phyloP scores from a whole-genome alignment of 2,888 invertebrate species.

The Acrobeloides nanus region DNA sequence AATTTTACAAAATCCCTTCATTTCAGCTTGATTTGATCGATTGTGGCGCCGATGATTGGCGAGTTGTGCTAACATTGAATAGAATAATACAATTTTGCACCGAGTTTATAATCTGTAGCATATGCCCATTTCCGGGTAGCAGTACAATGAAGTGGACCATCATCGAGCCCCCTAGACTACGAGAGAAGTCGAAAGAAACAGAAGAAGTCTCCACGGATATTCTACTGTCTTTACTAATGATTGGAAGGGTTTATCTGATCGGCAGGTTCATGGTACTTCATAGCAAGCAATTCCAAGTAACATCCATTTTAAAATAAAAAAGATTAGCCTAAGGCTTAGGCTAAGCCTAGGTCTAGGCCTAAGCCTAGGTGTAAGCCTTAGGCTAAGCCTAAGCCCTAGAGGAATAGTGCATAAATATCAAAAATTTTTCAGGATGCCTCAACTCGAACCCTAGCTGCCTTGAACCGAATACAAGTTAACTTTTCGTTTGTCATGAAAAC shows the following conservation, averaged over 20 bases:
- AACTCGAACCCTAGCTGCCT: conserved; percentile 64
- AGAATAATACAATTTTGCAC: conserved; percentile 67
- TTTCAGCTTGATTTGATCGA: conserved; percentile 96
- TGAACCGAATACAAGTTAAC: conserved; percentile 75
- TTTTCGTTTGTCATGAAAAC: conserved; percentile 93
- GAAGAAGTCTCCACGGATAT: conserved; percentile 83
- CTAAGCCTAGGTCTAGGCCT: no score
- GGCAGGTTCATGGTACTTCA: conserved; percentile 98
- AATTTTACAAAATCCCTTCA: conserved; percentile 4
- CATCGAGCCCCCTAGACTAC: conserved; percentile 16
- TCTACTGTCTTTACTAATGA: conserved; percentile 95
- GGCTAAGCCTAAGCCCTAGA: background rate
- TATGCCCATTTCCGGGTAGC: conserved; percentile 59
- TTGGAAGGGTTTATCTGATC: conserved; percentile 88
- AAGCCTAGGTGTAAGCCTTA: background rate
- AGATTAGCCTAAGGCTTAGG: no score
- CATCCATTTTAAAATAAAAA: background rate
- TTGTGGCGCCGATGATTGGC: conserved; percentile 99
- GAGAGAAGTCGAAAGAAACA: background rate
- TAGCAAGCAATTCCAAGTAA: conserved; percentile 79
- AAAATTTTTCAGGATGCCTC: conserved; percentile 72
- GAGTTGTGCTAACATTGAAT: conserved; percentile 98
- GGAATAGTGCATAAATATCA: background rate
- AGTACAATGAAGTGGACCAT: conserved; percentile 31
- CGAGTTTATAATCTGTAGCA: conserved; percentile 88